These are phyloP conservation scores for Pomacea maculata DNA, from an alignment of 1,140 invertebrate species.

Conservation along the genomic window DNA sequence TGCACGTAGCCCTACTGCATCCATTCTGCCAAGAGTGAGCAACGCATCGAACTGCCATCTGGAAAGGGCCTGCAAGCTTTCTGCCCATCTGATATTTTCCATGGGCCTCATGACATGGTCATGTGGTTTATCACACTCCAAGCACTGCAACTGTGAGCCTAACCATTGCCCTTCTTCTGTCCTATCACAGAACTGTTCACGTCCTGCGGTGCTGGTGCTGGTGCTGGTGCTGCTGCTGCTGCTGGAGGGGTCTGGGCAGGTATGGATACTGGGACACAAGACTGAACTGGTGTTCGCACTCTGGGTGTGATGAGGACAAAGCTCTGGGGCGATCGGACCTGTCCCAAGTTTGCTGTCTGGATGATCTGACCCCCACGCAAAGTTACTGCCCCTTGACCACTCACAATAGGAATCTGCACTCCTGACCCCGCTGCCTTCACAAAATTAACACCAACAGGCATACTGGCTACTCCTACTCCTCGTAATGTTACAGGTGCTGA, in stretches of 20 bases:
- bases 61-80: too few species aligned
- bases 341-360: constrained; percentile 22
- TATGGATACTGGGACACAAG: not conserved
- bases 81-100: too few species aligned
- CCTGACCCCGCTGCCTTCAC: constrained; percentile 11
- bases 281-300: not conserved
- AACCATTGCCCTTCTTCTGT: constrained; percentile 24
- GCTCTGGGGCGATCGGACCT: constrained; percentile 18
- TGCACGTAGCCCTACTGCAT: too few species aligned
- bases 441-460: constrained; percentile 16
- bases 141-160: not conserved
- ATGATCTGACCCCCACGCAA: constrained; percentile 25
- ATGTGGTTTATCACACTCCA: too few species aligned
- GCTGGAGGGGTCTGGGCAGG: constrained; percentile 1
- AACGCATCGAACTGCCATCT: too few species aligned
- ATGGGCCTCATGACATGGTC: too few species aligned
- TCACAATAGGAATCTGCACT: constrained; percentile 22
- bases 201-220: constrained; percentile 5
- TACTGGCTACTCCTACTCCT: not conserved
- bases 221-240: not conserved
- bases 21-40: too few species aligned
- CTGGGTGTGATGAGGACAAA: constrained; percentile 23
- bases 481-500: constrained; percentile 4
- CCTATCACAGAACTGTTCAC: constrained; percentile 9
- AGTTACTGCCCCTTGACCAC: constrained; percentile 11